Evolutionary conservation across 2,888 invertebrate genomes (phyloP).

Genomic region (Congeria kusceri): DNA sequence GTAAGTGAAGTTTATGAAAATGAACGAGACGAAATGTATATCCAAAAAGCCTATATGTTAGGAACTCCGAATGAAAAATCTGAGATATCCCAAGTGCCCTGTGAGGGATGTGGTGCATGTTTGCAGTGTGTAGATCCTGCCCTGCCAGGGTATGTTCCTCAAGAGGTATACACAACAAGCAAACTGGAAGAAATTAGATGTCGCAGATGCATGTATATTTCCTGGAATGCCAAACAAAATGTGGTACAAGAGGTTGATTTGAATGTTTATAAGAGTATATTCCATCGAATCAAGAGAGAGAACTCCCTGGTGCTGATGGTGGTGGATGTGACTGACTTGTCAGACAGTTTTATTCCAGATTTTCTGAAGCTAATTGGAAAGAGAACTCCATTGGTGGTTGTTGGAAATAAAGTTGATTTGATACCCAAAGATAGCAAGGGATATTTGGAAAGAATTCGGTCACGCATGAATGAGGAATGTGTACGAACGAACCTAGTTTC

Average conservation of each 20-base stretch:
- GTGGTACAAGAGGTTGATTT: constrained; percentile 92
- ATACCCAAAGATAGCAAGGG: constrained; percentile 91
- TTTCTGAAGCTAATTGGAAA: constrained; percentile 75
- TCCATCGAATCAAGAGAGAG: constrained; percentile 89
- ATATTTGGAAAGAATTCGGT: constrained; percentile 90
- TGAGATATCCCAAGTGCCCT: constrained; percentile 90
- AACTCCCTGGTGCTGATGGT: constrained; percentile 92
- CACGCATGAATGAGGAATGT: constrained; percentile 88
- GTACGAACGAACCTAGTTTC: constrained; percentile 88
- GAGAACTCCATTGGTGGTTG: constrained; percentile 87
- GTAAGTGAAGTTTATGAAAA: background rate
- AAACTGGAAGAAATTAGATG: constrained; percentile 88
- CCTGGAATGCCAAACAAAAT: constrained; percentile 88
- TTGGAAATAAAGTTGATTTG: constrained; percentile 97
- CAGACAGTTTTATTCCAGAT: constrained; percentile 91
- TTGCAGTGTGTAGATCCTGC: constrained; percentile 89
- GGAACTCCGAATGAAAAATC: constrained; percentile 89
- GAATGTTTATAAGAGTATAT: constrained; percentile 91
- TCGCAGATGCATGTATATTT: constrained; percentile 95
- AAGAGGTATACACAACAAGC: constrained; percentile 76
- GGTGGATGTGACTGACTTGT: constrained; percentile 96
- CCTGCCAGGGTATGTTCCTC: constrained; percentile 86
- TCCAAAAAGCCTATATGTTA: constrained; percentile 47
- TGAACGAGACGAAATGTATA: constrained; percentile 2
- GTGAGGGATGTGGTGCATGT: constrained; percentile 94